These are phyloP conservation scores for Triplophysa tibetana DNA, from an alignment of 2,113 vertebrate species.

Conservation along the genomic window DNA sequence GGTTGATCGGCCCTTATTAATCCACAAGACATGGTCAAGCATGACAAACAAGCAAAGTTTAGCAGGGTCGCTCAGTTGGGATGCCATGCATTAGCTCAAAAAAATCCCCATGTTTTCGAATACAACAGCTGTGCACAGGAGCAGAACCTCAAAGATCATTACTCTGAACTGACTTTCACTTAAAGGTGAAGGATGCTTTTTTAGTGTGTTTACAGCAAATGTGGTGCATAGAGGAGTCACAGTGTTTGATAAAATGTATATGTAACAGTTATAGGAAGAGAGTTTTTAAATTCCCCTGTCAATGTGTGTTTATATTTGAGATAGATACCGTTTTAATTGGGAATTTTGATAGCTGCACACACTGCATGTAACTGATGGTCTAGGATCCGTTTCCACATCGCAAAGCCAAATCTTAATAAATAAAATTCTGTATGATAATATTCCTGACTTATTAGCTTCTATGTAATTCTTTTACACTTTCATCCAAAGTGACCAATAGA, in stretches of 20 bases:
- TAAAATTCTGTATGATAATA: too few relatives aligned
- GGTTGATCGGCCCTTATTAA: slow-evolving; percentile 22
- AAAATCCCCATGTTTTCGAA: background rate
- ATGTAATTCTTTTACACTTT: too few relatives aligned
- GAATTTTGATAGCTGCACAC: background rate
- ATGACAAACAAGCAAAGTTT: slow-evolving; percentile 35
- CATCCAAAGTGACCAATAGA: too few relatives aligned
- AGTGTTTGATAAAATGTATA: too few relatives aligned
- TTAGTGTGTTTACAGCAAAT: background rate
- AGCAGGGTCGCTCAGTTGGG: slow-evolving; percentile 22
- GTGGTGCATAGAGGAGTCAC: too few relatives aligned
- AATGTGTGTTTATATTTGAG: too few relatives aligned
- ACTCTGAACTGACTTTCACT: slow-evolving; percentile 18
- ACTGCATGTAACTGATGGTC: background rate
- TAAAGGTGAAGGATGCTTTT: slow-evolving; percentile 13
- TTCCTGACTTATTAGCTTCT: too few relatives aligned
- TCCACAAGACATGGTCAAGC: slow-evolving; percentile 25
- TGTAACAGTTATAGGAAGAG: too few relatives aligned
- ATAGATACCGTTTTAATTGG: background rate
- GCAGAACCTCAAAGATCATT: slow-evolving; percentile 36
- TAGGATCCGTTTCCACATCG: background rate
- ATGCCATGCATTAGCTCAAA: slow-evolving; percentile 42
- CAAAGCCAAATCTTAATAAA: background rate
- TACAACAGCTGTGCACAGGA: slow-evolving; percentile 23
- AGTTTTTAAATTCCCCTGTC: too few relatives aligned